phyloP scores from a whole-genome alignment of 35 echinoderm and acorn worm genomes.

The Strongylocentrotus purpuratus region DNA sequence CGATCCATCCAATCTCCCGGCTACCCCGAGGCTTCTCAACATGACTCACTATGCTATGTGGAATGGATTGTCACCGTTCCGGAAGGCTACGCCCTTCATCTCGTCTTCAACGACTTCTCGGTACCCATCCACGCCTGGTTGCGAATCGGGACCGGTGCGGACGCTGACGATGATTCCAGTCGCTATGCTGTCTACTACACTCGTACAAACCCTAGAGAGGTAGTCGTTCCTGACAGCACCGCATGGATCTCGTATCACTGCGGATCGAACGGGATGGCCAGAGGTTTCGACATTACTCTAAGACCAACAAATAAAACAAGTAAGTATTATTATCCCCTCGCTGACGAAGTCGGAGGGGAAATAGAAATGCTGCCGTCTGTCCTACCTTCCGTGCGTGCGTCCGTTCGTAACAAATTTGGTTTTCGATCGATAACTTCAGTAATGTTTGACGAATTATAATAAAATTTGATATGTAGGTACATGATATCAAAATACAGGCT shows the following conservation, averaged over 20 bases:
- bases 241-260: slow-evolving; percentile 34
- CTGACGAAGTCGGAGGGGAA: too few species aligned
- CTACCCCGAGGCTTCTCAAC: neutral
- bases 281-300: neutral
- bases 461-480: too few species aligned
- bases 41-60: slow-evolving; percentile 15
- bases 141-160: neutral
- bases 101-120: neutral
- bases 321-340: too few species aligned
- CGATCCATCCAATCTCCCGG: neutral
- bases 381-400: too few species aligned
- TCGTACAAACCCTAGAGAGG: neutral
- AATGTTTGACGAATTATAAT: too few species aligned
- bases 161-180: slow-evolving; percentile 5
- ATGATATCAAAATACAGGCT: too few species aligned
- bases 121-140: neutral
- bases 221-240: neutral
- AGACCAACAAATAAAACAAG: neutral
- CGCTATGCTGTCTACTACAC: neutral
- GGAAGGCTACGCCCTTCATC: neutral
- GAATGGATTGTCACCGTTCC: slow-evolving; percentile 28
- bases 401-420: too few species aligned
- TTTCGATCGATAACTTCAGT: too few species aligned
- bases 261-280: neutral
- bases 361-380: too few species aligned